A percentile compares a stretch with the other conserved stretches of the same genome.
phyloP scores from a whole-genome alignment of 2,888 invertebrate genomes.

The Prionchulus punctatus region DNA sequence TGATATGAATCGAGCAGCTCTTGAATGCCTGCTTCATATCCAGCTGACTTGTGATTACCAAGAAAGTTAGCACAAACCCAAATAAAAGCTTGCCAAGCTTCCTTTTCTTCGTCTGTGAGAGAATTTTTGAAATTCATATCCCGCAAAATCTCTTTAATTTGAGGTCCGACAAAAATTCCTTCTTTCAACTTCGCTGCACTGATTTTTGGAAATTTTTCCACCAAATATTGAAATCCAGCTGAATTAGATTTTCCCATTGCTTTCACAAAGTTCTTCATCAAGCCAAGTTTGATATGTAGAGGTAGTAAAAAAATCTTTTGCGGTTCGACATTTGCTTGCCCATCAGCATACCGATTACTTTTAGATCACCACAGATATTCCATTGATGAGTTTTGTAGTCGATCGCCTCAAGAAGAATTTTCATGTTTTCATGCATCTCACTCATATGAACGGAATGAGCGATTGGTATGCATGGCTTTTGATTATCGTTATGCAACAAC shows the following conservation, averaged over 20 bases:
- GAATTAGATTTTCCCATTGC: background rate
- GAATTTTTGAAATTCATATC: background rate
- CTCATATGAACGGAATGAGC: constrained; percentile 13
- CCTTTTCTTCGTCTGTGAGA: background rate
- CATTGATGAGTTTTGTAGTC: constrained; percentile 14
- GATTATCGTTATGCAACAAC: background rate
- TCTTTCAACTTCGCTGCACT: background rate
- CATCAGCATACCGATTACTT: constrained; percentile 15
- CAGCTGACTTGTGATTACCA: constrained; percentile 10
- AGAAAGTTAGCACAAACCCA: constrained; percentile 13
- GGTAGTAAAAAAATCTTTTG: background rate
- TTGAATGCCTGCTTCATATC: constrained; percentile 9
- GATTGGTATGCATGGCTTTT: constrained; percentile 12
- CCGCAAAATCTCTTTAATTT: background rate
- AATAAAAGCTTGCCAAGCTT: constrained; percentile 8
- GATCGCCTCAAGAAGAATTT: constrained; percentile 13
- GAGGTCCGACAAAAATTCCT: background rate
- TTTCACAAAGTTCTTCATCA: background rate
- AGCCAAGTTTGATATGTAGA: background rate
- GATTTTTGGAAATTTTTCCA: background rate
- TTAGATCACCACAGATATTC: constrained; percentile 17
- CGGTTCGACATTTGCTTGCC: constrained; percentile 12
- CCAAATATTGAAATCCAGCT: constrained; percentile 1
- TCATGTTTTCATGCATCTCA: constrained; percentile 8
- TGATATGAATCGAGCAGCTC: constrained; percentile 8